Percentiles rank a stretch among this genome's conserved stretches.
These are phyloP conservation scores for Chaenogobius annularis DNA, from an alignment of 2,113 vertebrate species.

Conservation along the genomic window DNA sequence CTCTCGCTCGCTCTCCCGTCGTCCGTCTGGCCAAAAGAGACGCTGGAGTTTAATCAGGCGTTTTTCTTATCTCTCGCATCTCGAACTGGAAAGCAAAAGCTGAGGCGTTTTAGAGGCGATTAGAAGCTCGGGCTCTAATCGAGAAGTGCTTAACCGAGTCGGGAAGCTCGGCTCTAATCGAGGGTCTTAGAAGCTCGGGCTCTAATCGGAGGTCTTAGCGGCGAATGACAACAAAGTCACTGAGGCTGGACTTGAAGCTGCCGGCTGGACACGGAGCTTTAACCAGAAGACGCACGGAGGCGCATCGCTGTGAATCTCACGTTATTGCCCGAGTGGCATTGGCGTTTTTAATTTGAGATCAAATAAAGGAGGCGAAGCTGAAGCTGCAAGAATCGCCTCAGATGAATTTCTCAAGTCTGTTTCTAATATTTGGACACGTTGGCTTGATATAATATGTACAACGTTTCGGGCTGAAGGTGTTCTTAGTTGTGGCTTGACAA, in stretches of 20 bases:
- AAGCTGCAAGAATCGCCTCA: no score
- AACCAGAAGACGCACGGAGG: neutral
- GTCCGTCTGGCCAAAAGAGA: neutral
- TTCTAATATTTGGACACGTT: no score
- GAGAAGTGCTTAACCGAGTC: no score
- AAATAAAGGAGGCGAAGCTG: no score
- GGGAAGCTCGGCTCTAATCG: constrained; percentile 28
- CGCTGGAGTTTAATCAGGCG: neutral
- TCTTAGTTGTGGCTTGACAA: no score
- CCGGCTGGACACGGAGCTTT: neutral
- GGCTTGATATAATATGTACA: no score
- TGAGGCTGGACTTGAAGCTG: constrained; percentile 17
- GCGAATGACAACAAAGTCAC: constrained; percentile 15
- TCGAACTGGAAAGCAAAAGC: constrained; percentile 16
- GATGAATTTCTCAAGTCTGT: no score
- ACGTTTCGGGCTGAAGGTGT: no score
- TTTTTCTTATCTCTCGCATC: neutral
- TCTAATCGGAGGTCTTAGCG: constrained; percentile 17
- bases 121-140: constrained; percentile 28
- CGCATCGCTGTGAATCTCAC: neutral
- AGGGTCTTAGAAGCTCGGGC: constrained; percentile 27
- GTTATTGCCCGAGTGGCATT: neutral
- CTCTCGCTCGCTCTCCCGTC: neutral
- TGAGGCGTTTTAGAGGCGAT: constrained; percentile 15
- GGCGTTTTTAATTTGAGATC: neutral